Evolutionary conservation across 2,888 invertebrate species (phyloP), one percentile per base, ranked within the genome.

Genomic region (Nematopogon swammerdamellus): DNA sequence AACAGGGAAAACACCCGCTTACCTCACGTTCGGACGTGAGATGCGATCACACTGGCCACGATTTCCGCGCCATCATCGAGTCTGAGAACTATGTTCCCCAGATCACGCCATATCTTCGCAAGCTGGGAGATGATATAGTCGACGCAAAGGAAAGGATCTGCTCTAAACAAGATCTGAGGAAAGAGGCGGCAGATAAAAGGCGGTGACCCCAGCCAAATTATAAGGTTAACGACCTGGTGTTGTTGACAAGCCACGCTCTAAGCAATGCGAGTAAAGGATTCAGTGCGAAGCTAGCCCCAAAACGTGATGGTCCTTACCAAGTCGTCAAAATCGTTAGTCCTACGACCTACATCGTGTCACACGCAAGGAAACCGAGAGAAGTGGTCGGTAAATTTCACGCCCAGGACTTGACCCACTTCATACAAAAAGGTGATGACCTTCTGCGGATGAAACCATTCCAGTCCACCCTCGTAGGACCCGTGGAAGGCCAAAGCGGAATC

Each of bases 301-400:
- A 59, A 48, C 50, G 62, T 5, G 62, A 62, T 55, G 62, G 62
- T n/a, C 62, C 61, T 0, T 63, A 63, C 30, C n/a, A 55, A 3
- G 54, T 59, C n/a, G 49, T 56, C 20, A 46, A 51, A 16, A 50
- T 11, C 16, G 10, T 10, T 10, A 25, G 25, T 10, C 25, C 25
- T 25, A 25, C 25, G 10, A 25, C 25, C 25, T 25, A 10, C 10
- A 6, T 6, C 10, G 10, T 25, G 4, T 4, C 25, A 6, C 25
- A 4, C 10, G 10, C 10, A 25, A 10, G 25, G 25, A 25, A 25
- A 25, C 25, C 25, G 5, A 10, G 10, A 25, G 25, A 25, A 25
- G 10, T 6, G 4, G 5, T 25, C 5, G 25, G 25, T 4, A 25
- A 25, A 25, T 25, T 6, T 25, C 25, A 25, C 10, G 10, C 5